Conservation (phyloP, 2,113 vertebrate species). For the Elephas maximus region DNA sequence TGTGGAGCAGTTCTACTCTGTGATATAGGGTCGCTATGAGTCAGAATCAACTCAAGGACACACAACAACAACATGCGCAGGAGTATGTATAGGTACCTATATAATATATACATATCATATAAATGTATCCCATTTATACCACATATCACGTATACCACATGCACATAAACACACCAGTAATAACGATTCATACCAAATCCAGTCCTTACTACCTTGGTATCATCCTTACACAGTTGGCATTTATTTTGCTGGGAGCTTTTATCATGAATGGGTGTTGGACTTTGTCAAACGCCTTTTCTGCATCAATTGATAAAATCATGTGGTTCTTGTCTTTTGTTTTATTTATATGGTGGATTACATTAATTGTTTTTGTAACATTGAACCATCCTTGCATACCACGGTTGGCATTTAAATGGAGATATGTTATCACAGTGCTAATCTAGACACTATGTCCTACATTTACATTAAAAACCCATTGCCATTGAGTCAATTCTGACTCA, state of each 20-base stretch:
- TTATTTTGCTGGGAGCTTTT: too few relatives aligned
- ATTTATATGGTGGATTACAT: too few relatives aligned
- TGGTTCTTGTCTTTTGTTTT: too few relatives aligned
- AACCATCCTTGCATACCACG: too few relatives aligned
- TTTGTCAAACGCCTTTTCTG: too few relatives aligned
- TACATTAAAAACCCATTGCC: background rate
- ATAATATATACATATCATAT: fast-evolving
- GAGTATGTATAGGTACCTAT: background rate
- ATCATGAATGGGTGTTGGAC: too few relatives aligned
- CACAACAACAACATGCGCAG: background rate
- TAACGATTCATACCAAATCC: background rate
- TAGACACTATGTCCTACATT: background rate
- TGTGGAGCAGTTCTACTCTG: background rate
- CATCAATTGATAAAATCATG: too few relatives aligned
- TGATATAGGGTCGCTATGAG: background rate
- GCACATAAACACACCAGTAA: background rate
- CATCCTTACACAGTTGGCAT: background rate
- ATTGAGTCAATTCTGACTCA: background rate
- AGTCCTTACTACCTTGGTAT: background rate
- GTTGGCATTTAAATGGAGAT: background rate
- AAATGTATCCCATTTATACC: too few relatives aligned
- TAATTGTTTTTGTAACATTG: too few relatives aligned
- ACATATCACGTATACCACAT: background rate
- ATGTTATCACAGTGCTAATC: too few relatives aligned
- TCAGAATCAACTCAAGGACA: background rate